A percentile compares a stretch with the other conserved stretches of the same genome.
phyloP scores from a whole-genome alignment of 2,888 invertebrate species.

The Orthosia incerta region DNA sequence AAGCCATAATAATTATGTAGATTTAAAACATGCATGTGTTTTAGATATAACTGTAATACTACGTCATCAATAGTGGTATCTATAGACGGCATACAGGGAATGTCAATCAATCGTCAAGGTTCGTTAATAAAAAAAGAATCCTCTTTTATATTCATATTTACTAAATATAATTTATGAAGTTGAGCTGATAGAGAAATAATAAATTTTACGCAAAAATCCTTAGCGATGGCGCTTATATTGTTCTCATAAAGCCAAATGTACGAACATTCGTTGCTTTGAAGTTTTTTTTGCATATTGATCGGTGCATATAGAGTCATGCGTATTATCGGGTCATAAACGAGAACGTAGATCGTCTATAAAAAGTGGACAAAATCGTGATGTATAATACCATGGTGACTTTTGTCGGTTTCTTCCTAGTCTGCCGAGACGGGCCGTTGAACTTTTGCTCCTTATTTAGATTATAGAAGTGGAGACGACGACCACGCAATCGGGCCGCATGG shows the following conservation, averaged over 20 bases:
- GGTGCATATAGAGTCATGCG: neutral
- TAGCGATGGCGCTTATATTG: neutral
- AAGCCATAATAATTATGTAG: neutral
- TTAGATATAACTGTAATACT: neutral
- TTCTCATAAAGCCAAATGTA: neutral
- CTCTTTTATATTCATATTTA: neutral
- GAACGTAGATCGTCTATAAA: constrained; percentile 30
- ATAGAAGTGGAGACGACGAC: constrained; percentile 88
- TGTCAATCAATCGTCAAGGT: constrained; percentile 2
- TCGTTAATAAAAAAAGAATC: constrained; percentile 1
- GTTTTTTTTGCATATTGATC: constrained; percentile 3
- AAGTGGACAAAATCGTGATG: constrained; percentile 53
- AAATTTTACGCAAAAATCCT: neutral
- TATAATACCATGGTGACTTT: constrained; percentile 74
- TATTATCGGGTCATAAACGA: constrained; percentile 11
- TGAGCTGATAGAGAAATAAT: neutral
- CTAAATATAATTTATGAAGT: constrained; percentile 10
- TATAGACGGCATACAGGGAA: neutral
- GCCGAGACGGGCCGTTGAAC: constrained; percentile 87
- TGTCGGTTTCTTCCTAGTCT: constrained; percentile 81
- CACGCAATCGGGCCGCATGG: constrained; percentile 81
- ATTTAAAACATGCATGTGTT: constrained; percentile 2
- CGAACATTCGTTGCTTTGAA: neutral
- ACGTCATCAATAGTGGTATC: neutral
- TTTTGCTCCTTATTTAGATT: constrained; percentile 91